phyloP scores from a whole-genome alignment of 2,113 vertebrate species.

The Ageneiosus marmoratus region DNA sequence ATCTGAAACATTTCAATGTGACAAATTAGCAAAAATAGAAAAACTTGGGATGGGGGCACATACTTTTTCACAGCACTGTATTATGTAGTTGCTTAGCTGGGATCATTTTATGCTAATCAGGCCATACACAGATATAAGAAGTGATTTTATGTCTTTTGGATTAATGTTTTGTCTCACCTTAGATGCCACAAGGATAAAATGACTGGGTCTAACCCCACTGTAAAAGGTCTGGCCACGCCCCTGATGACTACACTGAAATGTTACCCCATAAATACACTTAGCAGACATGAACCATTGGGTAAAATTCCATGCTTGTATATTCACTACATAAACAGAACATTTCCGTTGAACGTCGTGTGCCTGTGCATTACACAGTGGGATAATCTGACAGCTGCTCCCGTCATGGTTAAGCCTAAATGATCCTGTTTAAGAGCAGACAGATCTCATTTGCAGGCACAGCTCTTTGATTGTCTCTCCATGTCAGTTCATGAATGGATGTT shows the following conservation, averaged over 20 bases:
- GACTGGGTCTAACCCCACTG: not conserved
- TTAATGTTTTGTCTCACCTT: not conserved
- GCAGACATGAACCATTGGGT: not conserved
- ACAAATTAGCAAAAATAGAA: no score
- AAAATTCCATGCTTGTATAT: not conserved
- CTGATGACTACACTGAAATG: not conserved
- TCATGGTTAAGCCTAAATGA: not conserved
- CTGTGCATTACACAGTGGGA: not conserved
- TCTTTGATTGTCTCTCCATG: slow-evolving; percentile 7
- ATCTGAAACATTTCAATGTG: no score
- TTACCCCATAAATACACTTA: not conserved
- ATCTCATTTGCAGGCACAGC: not conserved
- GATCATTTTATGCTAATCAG: not conserved
- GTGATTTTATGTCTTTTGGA: not conserved
- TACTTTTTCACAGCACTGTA: no score
- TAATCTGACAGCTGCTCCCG: not conserved
- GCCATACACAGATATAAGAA: not conserved
- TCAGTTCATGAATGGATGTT: slow-evolving; percentile 18
- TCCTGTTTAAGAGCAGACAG: not conserved
- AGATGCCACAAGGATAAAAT: not conserved
- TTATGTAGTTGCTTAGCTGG: not conserved
- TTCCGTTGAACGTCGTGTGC: not conserved
- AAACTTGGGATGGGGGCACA: no score
- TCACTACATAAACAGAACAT: not conserved
- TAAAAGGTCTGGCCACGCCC: not conserved